Conservation (phyloP, 2,797 vertebrate species). For the Anniella stebbinsi region DNA sequence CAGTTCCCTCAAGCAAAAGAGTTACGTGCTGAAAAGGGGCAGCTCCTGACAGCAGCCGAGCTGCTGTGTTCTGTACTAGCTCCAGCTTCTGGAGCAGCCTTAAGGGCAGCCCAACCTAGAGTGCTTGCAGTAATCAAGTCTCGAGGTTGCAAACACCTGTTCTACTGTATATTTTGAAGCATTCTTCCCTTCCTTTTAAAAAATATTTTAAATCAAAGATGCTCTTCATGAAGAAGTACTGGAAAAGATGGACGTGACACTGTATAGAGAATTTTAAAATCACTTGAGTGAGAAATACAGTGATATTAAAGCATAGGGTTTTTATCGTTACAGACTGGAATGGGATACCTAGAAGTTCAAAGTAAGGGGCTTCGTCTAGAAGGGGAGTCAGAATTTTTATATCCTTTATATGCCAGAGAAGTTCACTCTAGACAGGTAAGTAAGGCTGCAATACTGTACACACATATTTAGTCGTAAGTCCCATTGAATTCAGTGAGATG, state of each 20-base stretch:
- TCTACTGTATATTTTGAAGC: neutral
- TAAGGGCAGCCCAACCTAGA: no score
- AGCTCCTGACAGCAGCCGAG: no score
- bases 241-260: neutral
- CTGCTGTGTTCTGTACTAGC: no score
- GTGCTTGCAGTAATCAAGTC: no score
- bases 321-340: conserved; percentile 86
- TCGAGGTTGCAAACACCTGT: no score
- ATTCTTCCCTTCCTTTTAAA: neutral
- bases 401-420: conserved; percentile 93
- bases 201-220: neutral
- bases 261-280: conserved; percentile 14
- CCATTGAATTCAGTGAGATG: neutral
- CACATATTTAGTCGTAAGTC: neutral
- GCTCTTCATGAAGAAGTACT: neutral
- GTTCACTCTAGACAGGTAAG: conserved; percentile 94
- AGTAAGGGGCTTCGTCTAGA: conserved; percentile 91
- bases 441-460: neutral
- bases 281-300: conserved; percentile 12
- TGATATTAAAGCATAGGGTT: conserved; percentile 24
- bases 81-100: no score
- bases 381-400: conserved; percentile 95
- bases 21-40: no score
- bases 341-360: conserved; percentile 91
- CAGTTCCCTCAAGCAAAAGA: no score